These are phyloP conservation scores for Nothocercus julius DNA, from an alignment of 2,113 vertebrate genomes.

Conservation along the genomic window DNA sequence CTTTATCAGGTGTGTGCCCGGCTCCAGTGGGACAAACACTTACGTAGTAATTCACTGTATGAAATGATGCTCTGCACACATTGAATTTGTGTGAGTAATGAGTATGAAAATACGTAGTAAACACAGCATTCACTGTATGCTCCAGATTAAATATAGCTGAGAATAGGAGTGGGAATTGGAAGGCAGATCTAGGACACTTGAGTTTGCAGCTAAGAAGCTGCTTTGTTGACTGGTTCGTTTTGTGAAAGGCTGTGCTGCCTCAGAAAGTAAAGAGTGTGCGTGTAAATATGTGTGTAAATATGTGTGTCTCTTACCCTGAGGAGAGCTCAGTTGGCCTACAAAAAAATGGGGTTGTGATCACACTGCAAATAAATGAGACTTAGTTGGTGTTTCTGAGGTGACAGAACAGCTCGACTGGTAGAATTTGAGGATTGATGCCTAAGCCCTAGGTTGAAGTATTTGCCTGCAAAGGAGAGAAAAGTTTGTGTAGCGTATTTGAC, in stretches of 20 bases:
- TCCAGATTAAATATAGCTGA: background rate
- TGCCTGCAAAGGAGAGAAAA: background rate
- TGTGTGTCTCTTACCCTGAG: background rate
- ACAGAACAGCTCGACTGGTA: background rate
- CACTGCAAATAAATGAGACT: background rate
- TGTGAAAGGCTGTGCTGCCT: background rate
- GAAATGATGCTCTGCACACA: fast-evolving
- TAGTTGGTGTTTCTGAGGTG: fast-evolving
- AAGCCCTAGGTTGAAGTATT: background rate
- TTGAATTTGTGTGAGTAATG: background rate
- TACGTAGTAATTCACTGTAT: fast-evolving
- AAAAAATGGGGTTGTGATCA: fast-evolving
- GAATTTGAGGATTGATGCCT: background rate
- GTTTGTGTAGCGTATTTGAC: background rate
- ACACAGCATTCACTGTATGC: background rate
- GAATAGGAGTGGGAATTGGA: background rate
- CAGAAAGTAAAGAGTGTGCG: background rate
- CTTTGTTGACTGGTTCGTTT: fast-evolving
- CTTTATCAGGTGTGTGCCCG: fast-evolving
- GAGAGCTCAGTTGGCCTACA: background rate
- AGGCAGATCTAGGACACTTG: background rate
- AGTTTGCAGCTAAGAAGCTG: background rate
- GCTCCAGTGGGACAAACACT: background rate
- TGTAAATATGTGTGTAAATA: background rate
- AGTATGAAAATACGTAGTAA: background rate